Percentiles rank a stretch among this genome's conserved stretches.
Conservation (phyloP, 2,888 invertebrate species). For the Rhabditophanes sp. region DNA sequence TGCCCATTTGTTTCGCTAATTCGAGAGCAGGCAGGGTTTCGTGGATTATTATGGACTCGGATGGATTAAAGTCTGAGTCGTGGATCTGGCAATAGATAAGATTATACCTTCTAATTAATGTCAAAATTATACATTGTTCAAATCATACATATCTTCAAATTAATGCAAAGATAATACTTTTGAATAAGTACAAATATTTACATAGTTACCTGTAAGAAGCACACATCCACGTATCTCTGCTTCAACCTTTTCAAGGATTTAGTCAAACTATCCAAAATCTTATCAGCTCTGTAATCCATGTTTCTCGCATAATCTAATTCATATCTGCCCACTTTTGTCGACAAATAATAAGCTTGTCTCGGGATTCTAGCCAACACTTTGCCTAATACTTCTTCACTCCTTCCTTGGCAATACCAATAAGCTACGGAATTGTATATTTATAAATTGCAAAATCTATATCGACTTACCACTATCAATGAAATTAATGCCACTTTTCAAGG, state of each 20-base stretch:
- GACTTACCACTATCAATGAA: conserved; percentile 81
- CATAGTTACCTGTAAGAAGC: conserved; percentile 61
- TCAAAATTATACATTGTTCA: too few relatives aligned
- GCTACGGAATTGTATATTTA: too few relatives aligned
- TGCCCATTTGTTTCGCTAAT: conserved; percentile 56
- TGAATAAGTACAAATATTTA: conserved; percentile 1
- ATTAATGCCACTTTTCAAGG: conserved; percentile 66
- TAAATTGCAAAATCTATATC: too few relatives aligned
- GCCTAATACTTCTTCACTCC: conserved; percentile 65
- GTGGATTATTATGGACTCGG: conserved; percentile 59
- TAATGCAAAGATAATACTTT: too few relatives aligned
- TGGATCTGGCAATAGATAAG: too few relatives aligned
- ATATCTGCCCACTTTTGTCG: conserved; percentile 77
- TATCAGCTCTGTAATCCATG: conserved; percentile 69
- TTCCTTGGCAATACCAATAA: conserved; percentile 78
- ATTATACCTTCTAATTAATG: too few relatives aligned
- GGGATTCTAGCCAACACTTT: conserved; percentile 62
- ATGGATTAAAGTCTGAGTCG: conserved; percentile 71
- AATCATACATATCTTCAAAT: too few relatives aligned
- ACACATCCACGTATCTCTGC: conserved; percentile 62
- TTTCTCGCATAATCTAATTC: conserved; percentile 56
- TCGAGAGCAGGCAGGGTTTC: conserved; percentile 72
- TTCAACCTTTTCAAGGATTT: conserved; percentile 59
- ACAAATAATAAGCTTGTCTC: conserved; percentile 65
- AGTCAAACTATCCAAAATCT: conserved; percentile 60